Evolutionary conservation across 2,888 invertebrate genomes (phyloP).

Genomic region (Beris chalybata): DNA sequence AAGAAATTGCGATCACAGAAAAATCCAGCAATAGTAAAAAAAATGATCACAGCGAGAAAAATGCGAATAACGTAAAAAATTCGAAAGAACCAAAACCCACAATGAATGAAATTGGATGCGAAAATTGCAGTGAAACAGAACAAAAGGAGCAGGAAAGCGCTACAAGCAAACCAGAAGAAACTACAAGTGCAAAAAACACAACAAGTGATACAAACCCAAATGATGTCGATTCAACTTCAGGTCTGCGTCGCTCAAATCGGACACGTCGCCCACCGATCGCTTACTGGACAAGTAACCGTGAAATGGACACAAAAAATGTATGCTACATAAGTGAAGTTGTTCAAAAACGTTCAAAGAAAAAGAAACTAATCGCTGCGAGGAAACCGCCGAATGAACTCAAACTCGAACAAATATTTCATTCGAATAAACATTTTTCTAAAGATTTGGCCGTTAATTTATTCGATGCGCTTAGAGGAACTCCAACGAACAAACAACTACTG

Average conservation of each 20-base stretch:
- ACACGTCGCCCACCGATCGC: constrained; percentile 10
- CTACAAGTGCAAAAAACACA: background rate
- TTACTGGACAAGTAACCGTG: constrained; percentile 20
- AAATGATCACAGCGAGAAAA: background rate
- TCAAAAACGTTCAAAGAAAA: background rate
- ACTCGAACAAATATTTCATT: too few species aligned
- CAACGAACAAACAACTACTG: background rate
- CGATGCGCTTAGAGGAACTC: constrained; percentile 19
- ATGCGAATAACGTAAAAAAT: background rate
- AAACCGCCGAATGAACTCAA: too few species aligned
- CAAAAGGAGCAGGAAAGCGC: background rate
- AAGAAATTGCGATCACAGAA: too few species aligned
- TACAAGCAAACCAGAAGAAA: background rate
- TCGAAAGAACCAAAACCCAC: background rate
- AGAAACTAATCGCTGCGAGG: too few species aligned
- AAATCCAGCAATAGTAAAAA: background rate
- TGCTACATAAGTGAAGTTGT: too few species aligned
- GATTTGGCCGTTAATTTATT: constrained; percentile 18
- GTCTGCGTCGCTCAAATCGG: constrained; percentile 6
- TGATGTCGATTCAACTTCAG: background rate
- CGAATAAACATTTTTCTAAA: background rate
- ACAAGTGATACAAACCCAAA: background rate
- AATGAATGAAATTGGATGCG: background rate
- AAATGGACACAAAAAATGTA: too few species aligned
- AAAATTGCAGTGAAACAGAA: background rate